phyloP scores from a whole-genome alignment of 2,888 invertebrate genomes.

The Synergus gifuensis region DNA sequence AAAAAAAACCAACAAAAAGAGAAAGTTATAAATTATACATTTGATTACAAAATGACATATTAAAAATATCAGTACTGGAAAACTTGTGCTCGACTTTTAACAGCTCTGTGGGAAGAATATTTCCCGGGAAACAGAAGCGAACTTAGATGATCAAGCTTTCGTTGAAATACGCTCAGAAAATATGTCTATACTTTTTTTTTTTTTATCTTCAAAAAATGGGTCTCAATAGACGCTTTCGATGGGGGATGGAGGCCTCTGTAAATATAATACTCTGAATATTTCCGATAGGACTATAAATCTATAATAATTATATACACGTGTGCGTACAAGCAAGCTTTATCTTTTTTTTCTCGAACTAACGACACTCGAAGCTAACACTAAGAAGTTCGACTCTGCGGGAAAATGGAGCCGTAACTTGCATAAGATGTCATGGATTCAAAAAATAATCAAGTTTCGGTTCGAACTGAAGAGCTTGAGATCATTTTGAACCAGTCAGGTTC shows the following conservation, averaged over 20 bases:
- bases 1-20: too few relatives aligned
- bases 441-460: not conserved
- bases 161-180: constrained; percentile 2
- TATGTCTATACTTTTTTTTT: not conserved
- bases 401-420: not conserved
- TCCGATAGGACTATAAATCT: constrained; percentile 31
- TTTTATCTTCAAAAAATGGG: not conserved
- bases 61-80: not conserved
- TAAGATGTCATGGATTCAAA: not conserved
- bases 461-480: too few relatives aligned
- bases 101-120: constrained; percentile 16
- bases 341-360: not conserved
- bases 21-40: too few relatives aligned
- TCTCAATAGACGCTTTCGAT: not conserved
- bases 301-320: constrained; percentile 40
- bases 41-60: not conserved
- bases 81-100: constrained; percentile 6
- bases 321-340: constrained; percentile 24
- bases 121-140: not conserved
- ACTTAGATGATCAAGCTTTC: not conserved
- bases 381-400: constrained; percentile 7
- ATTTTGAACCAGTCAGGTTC: not conserved
- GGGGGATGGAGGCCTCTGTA: not conserved
- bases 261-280: constrained; percentile 30
- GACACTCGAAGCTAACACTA: constrained; percentile 5